These are phyloP conservation scores for Drosophila vallismaia DNA, from an alignment of 2,888 invertebrate species.

Conservation along the genomic window DNA sequence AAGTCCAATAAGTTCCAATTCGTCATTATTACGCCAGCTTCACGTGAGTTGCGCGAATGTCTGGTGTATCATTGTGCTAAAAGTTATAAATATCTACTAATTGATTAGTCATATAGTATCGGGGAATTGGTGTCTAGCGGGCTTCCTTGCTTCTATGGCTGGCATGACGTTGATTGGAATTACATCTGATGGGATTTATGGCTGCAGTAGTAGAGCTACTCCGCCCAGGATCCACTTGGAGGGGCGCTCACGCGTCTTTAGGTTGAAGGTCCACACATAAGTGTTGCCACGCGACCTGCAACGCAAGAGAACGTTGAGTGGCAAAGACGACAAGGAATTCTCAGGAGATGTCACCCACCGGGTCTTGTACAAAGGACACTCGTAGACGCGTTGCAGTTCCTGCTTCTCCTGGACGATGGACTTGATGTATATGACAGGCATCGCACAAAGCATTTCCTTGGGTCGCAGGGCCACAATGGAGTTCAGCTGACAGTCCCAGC, in stretches of 20 bases:
- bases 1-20: conserved; percentile 8
- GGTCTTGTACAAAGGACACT: conserved; percentile 97
- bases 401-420: conserved; percentile 96
- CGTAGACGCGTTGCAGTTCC: conserved; percentile 92
- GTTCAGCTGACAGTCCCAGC: conserved; percentile 93
- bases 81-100: conserved; percentile 36
- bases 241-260: conserved; percentile 94
- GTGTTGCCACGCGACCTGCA: conserved; percentile 92
- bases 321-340: not conserved
- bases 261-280: conserved; percentile 97
- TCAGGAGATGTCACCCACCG: conserved; percentile 84
- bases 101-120: conserved; percentile 38
- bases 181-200: conserved; percentile 84
- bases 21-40: conserved; percentile 26
- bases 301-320: not conserved
- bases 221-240: conserved; percentile 97
- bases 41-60: conserved; percentile 25
- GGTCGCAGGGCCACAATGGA: conserved; percentile 93
- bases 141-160: conserved; percentile 5
- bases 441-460: conserved; percentile 94
- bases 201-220: conserved; percentile 94
- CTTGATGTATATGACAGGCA: conserved; percentile 96
- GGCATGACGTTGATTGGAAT: conserved; percentile 1
- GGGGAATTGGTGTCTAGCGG: conserved; percentile 5
- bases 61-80: conserved; percentile 6